Evolutionary conservation across 2,888 invertebrate species (phyloP).

Genomic region (Pristionchus exspectatus): DNA sequence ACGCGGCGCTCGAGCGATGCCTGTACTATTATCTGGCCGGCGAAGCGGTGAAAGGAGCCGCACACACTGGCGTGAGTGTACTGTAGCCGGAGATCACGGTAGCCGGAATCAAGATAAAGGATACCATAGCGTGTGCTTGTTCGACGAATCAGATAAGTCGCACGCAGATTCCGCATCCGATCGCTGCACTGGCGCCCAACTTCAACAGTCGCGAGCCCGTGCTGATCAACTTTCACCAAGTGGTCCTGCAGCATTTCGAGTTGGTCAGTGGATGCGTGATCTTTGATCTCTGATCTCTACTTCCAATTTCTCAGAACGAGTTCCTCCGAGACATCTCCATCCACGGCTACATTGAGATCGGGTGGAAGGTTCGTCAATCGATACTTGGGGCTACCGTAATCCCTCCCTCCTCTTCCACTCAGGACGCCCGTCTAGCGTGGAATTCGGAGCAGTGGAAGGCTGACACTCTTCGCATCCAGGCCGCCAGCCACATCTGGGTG

Average conservation of each 20-base stretch:
- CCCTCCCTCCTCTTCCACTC: slow-evolving; percentile 62
- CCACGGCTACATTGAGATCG: slow-evolving; percentile 69
- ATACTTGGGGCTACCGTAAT: slow-evolving; percentile 66
- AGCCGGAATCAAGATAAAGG: background rate
- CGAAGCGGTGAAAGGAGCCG: slow-evolving; percentile 36
- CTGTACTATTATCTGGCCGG: slow-evolving; percentile 77
- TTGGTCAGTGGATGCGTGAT: slow-evolving; percentile 63
- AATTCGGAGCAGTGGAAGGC: slow-evolving; percentile 73
- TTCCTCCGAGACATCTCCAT: slow-evolving; percentile 75
- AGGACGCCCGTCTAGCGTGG: slow-evolving; percentile 69
- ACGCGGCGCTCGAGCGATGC: slow-evolving; percentile 76
- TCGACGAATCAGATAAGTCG: background rate
- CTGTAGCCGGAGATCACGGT: background rate
- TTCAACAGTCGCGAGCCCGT: slow-evolving; percentile 69
- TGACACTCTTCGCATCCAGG: slow-evolving; percentile 74
- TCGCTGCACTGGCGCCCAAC: slow-evolving; percentile 77
- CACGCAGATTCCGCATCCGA: slow-evolving; percentile 72
- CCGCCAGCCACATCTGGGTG: slow-evolving; percentile 76
- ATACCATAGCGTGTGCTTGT: background rate
- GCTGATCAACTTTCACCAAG: slow-evolving; percentile 72
- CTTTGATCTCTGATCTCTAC: slow-evolving; percentile 15
- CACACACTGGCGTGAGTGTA: slow-evolving; percentile 21
- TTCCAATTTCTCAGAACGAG: slow-evolving; percentile 71
- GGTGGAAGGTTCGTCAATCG: slow-evolving; percentile 61
- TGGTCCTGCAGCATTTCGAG: slow-evolving; percentile 78